phyloP scores from a whole-genome alignment of 2,888 invertebrate species.

The Chydorus sphaericus region DNA sequence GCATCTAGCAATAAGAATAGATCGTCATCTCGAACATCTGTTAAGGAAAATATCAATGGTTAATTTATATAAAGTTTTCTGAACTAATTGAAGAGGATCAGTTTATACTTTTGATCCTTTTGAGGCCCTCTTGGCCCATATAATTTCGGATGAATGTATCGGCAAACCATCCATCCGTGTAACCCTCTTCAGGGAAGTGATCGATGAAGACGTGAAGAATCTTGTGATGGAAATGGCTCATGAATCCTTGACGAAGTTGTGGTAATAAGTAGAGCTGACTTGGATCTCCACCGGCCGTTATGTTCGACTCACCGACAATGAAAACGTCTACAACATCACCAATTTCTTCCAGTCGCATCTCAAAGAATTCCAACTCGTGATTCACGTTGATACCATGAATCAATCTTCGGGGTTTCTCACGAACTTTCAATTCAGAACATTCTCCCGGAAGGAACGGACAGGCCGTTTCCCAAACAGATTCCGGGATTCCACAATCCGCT shows the following conservation, averaged over 20 bases:
- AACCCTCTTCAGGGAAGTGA: conserved; percentile 16
- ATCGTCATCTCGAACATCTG: conserved; percentile 34
- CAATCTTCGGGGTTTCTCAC: conserved; percentile 36
- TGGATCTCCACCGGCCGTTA: conserved; percentile 24
- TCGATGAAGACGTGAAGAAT: conserved; percentile 34
- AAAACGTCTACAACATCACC: conserved; percentile 46
- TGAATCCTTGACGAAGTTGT: conserved; percentile 34
- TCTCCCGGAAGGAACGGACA: neutral
- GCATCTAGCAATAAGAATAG: conserved; percentile 28
- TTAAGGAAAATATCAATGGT: no score
- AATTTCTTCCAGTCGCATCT: conserved; percentile 45
- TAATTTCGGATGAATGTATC: conserved; percentile 25
- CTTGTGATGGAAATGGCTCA: conserved; percentile 36
- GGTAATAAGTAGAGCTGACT: conserved; percentile 30
- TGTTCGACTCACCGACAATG: conserved; percentile 34
- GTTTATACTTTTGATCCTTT: conserved; percentile 31
- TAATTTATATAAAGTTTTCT: no score
- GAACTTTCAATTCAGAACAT: conserved; percentile 26
- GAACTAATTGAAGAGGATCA: no score
- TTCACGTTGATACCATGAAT: conserved; percentile 21
- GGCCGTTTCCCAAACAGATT: conserved; percentile 10
- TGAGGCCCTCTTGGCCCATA: conserved; percentile 32
- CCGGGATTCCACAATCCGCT: conserved; percentile 14
- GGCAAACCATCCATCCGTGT: conserved; percentile 22
- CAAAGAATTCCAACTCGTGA: conserved; percentile 24